phyloP scores from a whole-genome alignment of 2,113 vertebrate genomes.

The Ceuthmochares aereus region DNA sequence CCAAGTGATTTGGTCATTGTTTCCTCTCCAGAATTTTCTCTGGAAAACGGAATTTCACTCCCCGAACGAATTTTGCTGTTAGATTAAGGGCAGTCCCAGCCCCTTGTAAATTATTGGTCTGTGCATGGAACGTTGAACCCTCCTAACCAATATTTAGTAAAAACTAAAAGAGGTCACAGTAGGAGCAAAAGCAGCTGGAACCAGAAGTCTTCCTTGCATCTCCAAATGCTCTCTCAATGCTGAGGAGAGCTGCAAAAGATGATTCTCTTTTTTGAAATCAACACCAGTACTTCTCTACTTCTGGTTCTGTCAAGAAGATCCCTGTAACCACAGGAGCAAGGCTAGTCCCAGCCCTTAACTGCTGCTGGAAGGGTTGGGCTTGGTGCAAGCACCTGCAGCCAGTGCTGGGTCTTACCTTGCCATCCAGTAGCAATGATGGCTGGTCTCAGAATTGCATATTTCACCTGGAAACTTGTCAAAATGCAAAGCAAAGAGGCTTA shows the following conservation, averaged over 20 bases:
- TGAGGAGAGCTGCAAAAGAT: background rate
- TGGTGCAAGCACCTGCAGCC: background rate
- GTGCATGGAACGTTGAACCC: background rate
- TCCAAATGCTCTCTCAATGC: background rate
- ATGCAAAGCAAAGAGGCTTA: background rate
- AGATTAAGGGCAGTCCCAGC: background rate
- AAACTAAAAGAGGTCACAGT: background rate
- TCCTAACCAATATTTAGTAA: background rate
- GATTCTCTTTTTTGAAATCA: background rate
- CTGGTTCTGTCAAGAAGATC: background rate
- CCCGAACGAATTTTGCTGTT: background rate
- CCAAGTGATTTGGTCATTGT: background rate
- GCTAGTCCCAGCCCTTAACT: background rate
- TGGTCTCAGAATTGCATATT: background rate
- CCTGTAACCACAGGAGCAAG: background rate
- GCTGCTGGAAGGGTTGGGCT: background rate
- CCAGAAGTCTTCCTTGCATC: background rate
- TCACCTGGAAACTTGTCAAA: background rate
- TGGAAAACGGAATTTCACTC: background rate
- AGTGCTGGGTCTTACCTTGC: background rate
- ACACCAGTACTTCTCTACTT: background rate
- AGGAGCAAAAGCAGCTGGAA: background rate
- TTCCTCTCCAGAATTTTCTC: conserved; percentile 25
- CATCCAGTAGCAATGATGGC: background rate
- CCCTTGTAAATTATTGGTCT: background rate